A percentile compares a stretch with the other conserved stretches of the same genome.
Evolutionary conservation across 2,113 vertebrate genomes (phyloP).

Genomic region (Noturus placidus): DNA sequence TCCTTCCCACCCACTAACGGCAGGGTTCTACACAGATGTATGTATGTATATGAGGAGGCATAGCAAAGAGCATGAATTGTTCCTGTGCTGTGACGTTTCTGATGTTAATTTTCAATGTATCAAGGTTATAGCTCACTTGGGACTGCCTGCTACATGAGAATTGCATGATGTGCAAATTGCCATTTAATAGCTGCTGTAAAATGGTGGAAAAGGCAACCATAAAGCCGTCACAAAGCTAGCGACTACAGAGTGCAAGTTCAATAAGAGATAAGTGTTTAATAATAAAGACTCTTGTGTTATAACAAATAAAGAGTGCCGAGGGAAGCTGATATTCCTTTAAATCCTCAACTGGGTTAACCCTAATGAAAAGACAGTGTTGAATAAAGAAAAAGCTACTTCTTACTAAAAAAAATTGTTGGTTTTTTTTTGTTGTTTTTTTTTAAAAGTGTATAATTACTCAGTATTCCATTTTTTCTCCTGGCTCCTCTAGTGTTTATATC

Average conservation of each 20-base stretch:
- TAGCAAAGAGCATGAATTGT: background rate
- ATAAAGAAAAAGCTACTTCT: background rate
- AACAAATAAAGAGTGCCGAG: background rate
- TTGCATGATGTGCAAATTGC: background rate
- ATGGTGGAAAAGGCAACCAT: background rate
- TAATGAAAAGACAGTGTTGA: background rate
- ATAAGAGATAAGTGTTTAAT: constrained; percentile 5
- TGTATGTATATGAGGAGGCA: background rate
- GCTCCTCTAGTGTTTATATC: background rate
- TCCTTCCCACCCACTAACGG: background rate
- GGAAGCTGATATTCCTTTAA: background rate
- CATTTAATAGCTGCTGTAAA: background rate
- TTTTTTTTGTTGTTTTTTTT: no score
- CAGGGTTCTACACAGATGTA: background rate
- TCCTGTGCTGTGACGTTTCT: background rate
- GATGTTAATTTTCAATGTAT: background rate
- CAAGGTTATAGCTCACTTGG: background rate
- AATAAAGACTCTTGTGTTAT: background rate
- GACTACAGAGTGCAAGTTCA: background rate
- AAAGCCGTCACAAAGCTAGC: background rate
- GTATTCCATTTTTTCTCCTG: background rate
- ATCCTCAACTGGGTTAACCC: background rate
- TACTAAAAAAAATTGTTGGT: background rate
- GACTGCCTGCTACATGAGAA: background rate
- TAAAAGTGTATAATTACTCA: background rate